A percentile compares a stretch with the other conserved stretches of the same genome.
Conservation (phyloP, 1,140 invertebrate genomes). For the Hyphantria cunea region DNA sequence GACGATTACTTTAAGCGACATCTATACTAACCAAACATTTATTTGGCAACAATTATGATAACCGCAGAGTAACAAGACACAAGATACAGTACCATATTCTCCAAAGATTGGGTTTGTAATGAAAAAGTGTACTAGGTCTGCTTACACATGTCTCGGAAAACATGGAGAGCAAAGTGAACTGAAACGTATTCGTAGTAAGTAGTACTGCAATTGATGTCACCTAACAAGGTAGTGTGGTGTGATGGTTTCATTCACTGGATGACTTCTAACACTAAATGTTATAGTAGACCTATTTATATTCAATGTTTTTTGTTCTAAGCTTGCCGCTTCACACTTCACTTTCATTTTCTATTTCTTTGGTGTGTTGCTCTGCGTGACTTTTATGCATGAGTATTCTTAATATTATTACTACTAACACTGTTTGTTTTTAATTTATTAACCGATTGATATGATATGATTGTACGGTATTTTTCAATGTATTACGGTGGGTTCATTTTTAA, state of each 20-base stretch:
- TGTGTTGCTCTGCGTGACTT: slow-evolving; percentile 67
- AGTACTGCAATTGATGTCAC: slow-evolving; percentile 68
- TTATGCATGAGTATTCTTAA: slow-evolving; percentile 49
- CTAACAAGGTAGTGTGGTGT: slow-evolving; percentile 75
- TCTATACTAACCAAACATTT: slow-evolving; percentile 66
- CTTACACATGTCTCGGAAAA: slow-evolving; percentile 56
- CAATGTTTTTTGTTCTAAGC: slow-evolving; percentile 45
- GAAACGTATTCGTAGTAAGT: slow-evolving; percentile 66
- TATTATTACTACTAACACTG: slow-evolving; percentile 55
- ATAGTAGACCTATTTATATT: slow-evolving; percentile 37
- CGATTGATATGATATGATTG: slow-evolving; percentile 18
- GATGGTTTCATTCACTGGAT: slow-evolving; percentile 62
- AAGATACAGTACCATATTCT: slow-evolving; percentile 56
- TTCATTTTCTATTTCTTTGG: slow-evolving; percentile 57
- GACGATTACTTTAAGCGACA: slow-evolving; percentile 32
- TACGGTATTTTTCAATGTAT: slow-evolving; percentile 24
- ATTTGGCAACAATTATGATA: slow-evolving; percentile 65
- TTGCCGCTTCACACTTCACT: slow-evolving; percentile 55
- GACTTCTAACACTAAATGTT: slow-evolving; percentile 14
- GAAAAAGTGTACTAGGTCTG: slow-evolving; percentile 55
- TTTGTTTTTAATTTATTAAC: slow-evolving; percentile 35
- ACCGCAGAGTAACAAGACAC: slow-evolving; percentile 64
- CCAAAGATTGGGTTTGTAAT: slow-evolving; percentile 75
- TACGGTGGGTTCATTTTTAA: slow-evolving; percentile 16
- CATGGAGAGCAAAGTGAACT: slow-evolving; percentile 43